Base-by-base conservation (phyloP, 2,888 invertebrate species). In the Steinernema scapterisci region DNA sequence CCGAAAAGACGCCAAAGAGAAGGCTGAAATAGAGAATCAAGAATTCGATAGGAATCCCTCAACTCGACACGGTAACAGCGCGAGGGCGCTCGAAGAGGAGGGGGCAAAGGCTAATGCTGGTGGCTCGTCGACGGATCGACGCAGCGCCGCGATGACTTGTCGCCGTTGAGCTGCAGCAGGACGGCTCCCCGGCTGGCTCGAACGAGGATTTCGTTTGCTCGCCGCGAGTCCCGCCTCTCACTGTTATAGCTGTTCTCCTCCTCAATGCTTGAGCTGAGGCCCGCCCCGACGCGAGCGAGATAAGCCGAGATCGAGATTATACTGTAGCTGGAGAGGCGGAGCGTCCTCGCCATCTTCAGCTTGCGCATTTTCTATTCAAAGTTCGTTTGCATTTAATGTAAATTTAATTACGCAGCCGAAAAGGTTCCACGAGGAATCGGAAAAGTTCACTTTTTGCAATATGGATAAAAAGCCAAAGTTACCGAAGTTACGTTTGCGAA, bases 141-240 rank as follows among this genome's bases (percentile, higher is more conserved):
- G 38, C 38, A 38, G 38, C 38, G 38, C 54, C 19, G 5, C 54
- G 54, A 16, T 25, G 54, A 54, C 54, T 54, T 54, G 23, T 54
- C 63, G 63, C 63, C 31, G 63, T 48, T 19, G 48, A 48, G 48
- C 48, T 48, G 48, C n/a, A 38, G 38, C 48, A 48, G 7, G 48
- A 13, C 63, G 25, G 63, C 63, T 31, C 52, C 19, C 2, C 63
- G 63, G 63, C 63, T 63, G 63, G 63, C 63, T 63, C 63, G 63
- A 38, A 9, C 38, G 38, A 63, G 63, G 63, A 63, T 63, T 31
- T 63, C 63, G 63, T 63, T 63, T 63, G 63, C 63, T 25, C 63
- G 63, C 63, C 9, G 31, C 63, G 31, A 48, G 63, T 27, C 54
- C 54, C 63, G 63, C 63, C 63, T 31, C 38, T 25, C 21, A 25